Conservation (phyloP, 2,888 invertebrate genomes). For the Synergus itoensis region DNA sequence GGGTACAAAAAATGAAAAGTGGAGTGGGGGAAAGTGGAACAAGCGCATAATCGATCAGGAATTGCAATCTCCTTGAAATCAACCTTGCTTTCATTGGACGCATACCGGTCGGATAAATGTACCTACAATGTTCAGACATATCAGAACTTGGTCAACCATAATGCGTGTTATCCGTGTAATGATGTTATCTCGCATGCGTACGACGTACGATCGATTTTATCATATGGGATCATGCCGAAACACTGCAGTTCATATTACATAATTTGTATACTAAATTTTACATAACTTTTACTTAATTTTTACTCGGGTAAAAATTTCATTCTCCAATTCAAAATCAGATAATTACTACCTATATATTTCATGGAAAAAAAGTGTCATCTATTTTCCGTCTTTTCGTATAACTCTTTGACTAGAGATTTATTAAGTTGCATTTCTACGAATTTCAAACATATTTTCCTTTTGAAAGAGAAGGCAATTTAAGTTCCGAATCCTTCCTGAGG, state of each 20-base stretch:
- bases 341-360: too few species aligned
- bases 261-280: too few species aligned
- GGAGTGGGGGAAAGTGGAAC: constrained; percentile 59
- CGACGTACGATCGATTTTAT: neutral
- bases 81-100: constrained; percentile 75
- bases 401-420: too few species aligned
- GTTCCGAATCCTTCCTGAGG: too few species aligned
- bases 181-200: neutral
- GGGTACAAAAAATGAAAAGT: constrained; percentile 44
- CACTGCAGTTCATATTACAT: neutral
- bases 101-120: constrained; percentile 67
- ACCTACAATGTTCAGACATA: constrained; percentile 46
- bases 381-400: too few species aligned
- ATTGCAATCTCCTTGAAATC: constrained; percentile 73
- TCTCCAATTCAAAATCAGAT: too few species aligned
- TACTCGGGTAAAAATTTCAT: too few species aligned
- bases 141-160: constrained; percentile 12
- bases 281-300: too few species aligned
- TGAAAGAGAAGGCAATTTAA: too few species aligned
- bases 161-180: constrained; percentile 5
- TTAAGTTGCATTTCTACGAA: too few species aligned
- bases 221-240: neutral
- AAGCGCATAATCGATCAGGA: constrained; percentile 68
- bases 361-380: too few species aligned
- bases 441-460: too few species aligned